Percentiles rank a stretch among this genome's conserved stretches.
Evolutionary conservation across 2,113 vertebrate species (phyloP).

Genomic region (Opisthocomus hoazin): DNA sequence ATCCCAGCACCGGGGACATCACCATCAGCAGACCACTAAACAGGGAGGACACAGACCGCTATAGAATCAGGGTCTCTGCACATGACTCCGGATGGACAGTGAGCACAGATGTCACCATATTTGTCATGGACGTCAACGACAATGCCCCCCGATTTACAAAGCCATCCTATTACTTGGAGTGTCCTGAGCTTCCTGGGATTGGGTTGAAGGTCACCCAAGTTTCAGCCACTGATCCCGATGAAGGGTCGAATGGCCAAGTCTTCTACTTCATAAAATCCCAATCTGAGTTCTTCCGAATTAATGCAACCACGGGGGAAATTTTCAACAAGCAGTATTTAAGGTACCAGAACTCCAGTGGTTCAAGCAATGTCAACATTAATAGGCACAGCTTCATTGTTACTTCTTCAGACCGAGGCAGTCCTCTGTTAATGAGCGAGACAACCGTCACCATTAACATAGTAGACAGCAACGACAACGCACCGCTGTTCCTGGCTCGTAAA

Average conservation of each 20-base stretch:
- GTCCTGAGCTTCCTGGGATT: conserved; percentile 85
- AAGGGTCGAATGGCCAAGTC: conserved; percentile 88
- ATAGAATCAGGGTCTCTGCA: conserved; percentile 89
- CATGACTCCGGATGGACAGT: conserved; percentile 98
- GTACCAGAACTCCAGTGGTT: conserved; percentile 85
- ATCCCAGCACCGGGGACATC: conserved; percentile 89
- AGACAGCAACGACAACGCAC: conserved; percentile 93
- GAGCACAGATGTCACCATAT: conserved; percentile 94
- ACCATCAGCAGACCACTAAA: conserved; percentile 90
- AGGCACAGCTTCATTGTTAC: conserved; percentile 96
- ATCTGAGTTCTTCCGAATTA: conserved; percentile 93
- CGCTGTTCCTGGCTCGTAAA: conserved; percentile 74
- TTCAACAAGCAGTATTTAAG: conserved; percentile 90
- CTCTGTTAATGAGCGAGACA: conserved; percentile 88
- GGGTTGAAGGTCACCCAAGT: conserved; percentile 86
- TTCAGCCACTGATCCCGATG: conserved; percentile 87
- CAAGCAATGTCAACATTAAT: conserved; percentile 85
- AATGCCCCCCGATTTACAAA: conserved; percentile 90
- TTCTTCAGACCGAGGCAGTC: conserved; percentile 86
- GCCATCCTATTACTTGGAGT: conserved; percentile 92
- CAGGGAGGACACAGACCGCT: conserved; percentile 88
- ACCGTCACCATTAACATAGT: conserved; percentile 91
- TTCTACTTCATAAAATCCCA: conserved; percentile 96
- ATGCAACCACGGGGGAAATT: conserved; percentile 88
- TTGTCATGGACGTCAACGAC: conserved; percentile 92